A percentile compares a stretch with the other conserved stretches of the same genome.
Conservation (phyloP, 2,888 invertebrate species). For the Andrena bucephala region DNA sequence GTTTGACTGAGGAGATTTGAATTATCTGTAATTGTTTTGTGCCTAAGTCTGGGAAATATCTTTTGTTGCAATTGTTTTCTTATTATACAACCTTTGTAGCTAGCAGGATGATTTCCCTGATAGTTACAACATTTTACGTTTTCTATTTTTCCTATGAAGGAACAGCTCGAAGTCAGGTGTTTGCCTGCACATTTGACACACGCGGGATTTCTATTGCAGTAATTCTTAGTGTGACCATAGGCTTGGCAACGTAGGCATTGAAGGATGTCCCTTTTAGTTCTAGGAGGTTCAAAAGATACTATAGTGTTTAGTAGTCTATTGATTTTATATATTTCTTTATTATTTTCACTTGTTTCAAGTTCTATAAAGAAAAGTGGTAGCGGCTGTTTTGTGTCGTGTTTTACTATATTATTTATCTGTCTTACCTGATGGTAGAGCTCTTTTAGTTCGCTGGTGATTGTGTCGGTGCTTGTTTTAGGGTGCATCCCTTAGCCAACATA, state of each 20-base stretch:
- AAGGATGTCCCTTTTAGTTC: not conserved
- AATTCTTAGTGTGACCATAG: not conserved
- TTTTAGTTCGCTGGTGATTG: slow-evolving; percentile 6
- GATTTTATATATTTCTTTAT: slow-evolving; percentile 30
- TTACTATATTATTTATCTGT: slow-evolving; percentile 12
- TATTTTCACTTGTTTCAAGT: slow-evolving; percentile 2
- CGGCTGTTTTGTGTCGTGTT: not conserved
- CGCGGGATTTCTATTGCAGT: not conserved
- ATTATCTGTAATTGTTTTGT: not conserved
- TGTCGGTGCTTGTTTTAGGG: not conserved
- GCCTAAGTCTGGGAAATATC: not conserved
- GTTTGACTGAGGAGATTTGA: not conserved
- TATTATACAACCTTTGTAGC: too few species aligned
- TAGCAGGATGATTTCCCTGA: too few species aligned
- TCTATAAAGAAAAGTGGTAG: not conserved
- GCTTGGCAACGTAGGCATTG: slow-evolving; percentile 13
- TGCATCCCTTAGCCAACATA: too few species aligned
- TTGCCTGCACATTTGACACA: not conserved
- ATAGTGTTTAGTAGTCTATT: slow-evolving; percentile 1
- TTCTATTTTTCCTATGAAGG: not conserved
- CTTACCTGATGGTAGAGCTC: not conserved
- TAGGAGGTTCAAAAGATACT: slow-evolving; percentile 4
- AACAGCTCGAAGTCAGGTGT: not conserved
- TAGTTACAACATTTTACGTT: not conserved
- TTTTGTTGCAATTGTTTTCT: not conserved